phyloP scores from a whole-genome alignment of 2,113 vertebrate genomes.

The Hippopotamus amphibius region DNA sequence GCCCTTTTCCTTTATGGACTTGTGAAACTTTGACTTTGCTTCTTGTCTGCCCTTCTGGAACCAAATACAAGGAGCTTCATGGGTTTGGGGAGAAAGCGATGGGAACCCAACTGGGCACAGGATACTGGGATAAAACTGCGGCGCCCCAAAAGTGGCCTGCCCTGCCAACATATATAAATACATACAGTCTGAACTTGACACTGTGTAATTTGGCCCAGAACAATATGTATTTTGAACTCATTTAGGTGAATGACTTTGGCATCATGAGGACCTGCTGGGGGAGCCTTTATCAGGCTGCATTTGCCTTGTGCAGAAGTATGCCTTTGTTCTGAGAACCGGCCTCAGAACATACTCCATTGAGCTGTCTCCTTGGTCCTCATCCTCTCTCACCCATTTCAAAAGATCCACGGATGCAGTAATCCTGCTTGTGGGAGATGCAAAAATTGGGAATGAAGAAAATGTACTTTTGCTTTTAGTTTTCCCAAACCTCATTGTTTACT shows the following conservation, averaged over 20 bases:
- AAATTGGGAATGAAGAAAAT: not conserved
- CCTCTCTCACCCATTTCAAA: not conserved
- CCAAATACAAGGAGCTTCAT: constrained; percentile 54
- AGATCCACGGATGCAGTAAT: not conserved
- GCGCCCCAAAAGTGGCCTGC: not conserved
- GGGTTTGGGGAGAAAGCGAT: constrained; percentile 64
- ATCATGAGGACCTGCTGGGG: constrained; percentile 28
- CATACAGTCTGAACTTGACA: not conserved
- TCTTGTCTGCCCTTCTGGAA: constrained; percentile 72
- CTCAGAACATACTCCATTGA: not conserved
- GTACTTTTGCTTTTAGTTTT: constrained; percentile 57
- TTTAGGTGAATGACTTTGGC: constrained; percentile 63
- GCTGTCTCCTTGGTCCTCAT: constrained; percentile 44
- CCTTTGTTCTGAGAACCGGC: constrained; percentile 60
- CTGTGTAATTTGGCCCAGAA: constrained; percentile 31
- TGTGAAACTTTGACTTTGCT: constrained; percentile 51
- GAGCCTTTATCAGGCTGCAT: constrained; percentile 34
- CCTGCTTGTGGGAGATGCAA: not conserved
- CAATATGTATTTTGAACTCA: constrained; percentile 80
- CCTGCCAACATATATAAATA: constrained; percentile 57
- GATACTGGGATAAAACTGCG: not conserved
- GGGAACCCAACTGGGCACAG: constrained; percentile 73
- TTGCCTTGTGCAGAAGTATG: constrained; percentile 11
- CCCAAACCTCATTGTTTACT: constrained; percentile 71
- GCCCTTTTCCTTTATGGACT: constrained; percentile 16